phyloP scores from a whole-genome alignment of 2,113 vertebrate genomes.

The Phycodurus eques region DNA sequence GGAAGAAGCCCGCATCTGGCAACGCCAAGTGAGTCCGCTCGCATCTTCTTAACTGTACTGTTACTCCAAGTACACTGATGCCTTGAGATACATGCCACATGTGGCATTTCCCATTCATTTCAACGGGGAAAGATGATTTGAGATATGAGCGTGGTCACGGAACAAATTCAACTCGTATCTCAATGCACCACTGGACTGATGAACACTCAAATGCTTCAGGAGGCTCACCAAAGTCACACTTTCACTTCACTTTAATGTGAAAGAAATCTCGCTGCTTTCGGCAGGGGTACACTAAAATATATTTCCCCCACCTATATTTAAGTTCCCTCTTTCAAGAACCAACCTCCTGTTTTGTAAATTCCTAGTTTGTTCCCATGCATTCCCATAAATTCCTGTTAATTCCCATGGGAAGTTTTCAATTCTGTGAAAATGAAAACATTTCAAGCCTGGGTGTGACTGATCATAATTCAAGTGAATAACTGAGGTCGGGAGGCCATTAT shows the following conservation, averaged over 20 bases:
- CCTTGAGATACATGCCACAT: background rate
- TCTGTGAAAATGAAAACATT: background rate
- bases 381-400: too few species aligned
- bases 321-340: too few species aligned
- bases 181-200: background rate
- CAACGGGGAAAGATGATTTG: background rate
- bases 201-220: slow-evolving; percentile 23
- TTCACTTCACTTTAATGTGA: too few species aligned
- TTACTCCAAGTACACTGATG: background rate
- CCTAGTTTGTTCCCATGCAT: too few species aligned
- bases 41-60: slow-evolving; percentile 10
- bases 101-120: background rate
- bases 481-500: too few species aligned
- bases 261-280: background rate
- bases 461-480: too few species aligned
- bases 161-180: background rate
- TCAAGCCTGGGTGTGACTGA: too few species aligned
- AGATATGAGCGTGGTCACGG: background rate
- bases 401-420: background rate
- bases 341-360: too few species aligned
- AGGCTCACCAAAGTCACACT: background rate
- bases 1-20: slow-evolving; percentile 87
- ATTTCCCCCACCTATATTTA: too few species aligned
- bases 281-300: too few species aligned
- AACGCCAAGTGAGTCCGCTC: slow-evolving; percentile 88